Conservation (phyloP, 2,888 invertebrate genomes). For the Ectemnius lituratus region DNA sequence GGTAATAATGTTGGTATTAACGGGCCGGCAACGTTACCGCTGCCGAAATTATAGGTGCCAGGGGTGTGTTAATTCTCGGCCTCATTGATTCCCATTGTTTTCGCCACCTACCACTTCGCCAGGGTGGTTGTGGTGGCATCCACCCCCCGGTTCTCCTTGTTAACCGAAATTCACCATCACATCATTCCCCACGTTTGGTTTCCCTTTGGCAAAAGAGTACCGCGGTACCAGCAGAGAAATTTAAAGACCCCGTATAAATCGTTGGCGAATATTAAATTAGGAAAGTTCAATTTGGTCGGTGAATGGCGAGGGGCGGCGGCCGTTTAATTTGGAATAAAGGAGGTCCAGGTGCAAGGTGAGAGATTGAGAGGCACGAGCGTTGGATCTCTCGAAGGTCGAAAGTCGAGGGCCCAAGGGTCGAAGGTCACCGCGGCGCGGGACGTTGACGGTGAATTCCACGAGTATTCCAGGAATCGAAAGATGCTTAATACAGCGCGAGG, state of each 20-base stretch:
- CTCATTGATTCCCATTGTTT: conserved; percentile 76
- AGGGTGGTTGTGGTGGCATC: conserved; percentile 9
- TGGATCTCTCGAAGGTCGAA: conserved; percentile 31
- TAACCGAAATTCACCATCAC: conserved; percentile 3
- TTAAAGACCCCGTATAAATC: too few relatives aligned
- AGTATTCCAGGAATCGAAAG: conserved; percentile 64
- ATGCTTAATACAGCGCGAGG: conserved; percentile 64
- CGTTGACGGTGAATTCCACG: conserved; percentile 55
- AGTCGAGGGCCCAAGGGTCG: conserved; percentile 41
- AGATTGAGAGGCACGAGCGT: conserved; percentile 39
- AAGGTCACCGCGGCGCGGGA: conserved; percentile 39
- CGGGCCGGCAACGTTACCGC: conserved; percentile 63
- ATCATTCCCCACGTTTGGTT: too few relatives aligned
- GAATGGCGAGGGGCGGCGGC: background rate
- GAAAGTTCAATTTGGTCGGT: background rate
- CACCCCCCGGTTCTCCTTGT: conserved; percentile 28
- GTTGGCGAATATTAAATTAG: background rate
- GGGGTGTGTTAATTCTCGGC: conserved; percentile 75
- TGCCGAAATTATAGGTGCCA: conserved; percentile 71
- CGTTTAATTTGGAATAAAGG: conserved; percentile 17
- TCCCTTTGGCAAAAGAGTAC: too few relatives aligned
- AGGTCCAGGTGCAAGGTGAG: conserved; percentile 34
- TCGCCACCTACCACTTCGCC: conserved; percentile 68
- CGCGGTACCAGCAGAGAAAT: too few relatives aligned
- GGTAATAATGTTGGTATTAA: conserved; percentile 76